These are phyloP conservation scores for Orthonevra nobilis DNA, from an alignment of 2,888 invertebrate genomes.

Conservation along the genomic window DNA sequence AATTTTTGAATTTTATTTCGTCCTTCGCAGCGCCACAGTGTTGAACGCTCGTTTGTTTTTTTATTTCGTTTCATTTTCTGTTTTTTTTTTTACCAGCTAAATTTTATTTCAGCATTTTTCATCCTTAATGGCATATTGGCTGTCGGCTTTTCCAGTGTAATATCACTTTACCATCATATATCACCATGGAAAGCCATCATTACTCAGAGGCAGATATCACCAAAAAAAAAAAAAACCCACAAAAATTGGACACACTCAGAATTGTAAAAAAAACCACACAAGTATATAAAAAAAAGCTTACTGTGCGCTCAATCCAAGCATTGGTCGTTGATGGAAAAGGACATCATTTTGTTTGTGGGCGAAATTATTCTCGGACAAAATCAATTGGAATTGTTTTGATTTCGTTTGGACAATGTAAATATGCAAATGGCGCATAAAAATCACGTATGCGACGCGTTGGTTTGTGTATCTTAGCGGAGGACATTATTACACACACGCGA, in stretches of 20 bases:
- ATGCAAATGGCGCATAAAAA: constrained; percentile 69
- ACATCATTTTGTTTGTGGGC: constrained; percentile 65
- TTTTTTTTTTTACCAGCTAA: constrained; percentile 9
- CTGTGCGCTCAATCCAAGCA: not conserved
- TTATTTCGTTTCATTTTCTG: constrained; percentile 13
- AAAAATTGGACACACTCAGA: constrained; percentile 42
- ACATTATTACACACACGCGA: constrained; percentile 10
- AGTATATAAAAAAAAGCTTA: not conserved
- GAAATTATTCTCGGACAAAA: constrained; percentile 64
- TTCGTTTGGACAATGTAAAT: constrained; percentile 69
- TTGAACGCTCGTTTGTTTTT: constrained; percentile 22
- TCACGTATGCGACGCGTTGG: constrained; percentile 16
- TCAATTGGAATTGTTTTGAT: constrained; percentile 70
- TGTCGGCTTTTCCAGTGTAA: constrained; percentile 60
- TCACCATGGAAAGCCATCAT: constrained; percentile 64
- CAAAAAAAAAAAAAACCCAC: constrained; percentile 1
- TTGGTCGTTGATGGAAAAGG: constrained; percentile 39
- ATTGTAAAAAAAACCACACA: constrained; percentile 30
- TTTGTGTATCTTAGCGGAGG: not conserved
- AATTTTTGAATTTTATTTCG: not conserved
- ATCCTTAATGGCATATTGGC: constrained; percentile 65
- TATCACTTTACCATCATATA: constrained; percentile 63
- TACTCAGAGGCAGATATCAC: constrained; percentile 63
- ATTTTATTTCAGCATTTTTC: constrained; percentile 69
- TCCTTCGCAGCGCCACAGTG: not conserved